A percentile compares a stretch with the other conserved stretches of the same genome.
These are phyloP conservation scores for Tipula vernalis DNA, from an alignment of 2,888 invertebrate species.

Conservation along the genomic window DNA sequence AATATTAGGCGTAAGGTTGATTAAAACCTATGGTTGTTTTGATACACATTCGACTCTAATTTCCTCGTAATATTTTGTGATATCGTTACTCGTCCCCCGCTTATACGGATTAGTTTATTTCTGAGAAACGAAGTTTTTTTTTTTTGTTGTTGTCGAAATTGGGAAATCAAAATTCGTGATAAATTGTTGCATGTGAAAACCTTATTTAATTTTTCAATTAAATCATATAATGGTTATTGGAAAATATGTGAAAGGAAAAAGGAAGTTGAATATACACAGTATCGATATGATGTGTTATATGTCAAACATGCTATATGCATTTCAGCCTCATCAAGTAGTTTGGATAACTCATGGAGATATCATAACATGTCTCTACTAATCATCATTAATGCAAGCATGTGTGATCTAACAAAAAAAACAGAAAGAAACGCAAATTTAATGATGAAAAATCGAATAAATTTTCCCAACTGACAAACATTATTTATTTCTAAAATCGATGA, in stretches of 20 bases:
- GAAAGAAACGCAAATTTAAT: not conserved
- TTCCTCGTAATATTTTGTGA: not conserved
- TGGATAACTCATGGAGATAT: not conserved
- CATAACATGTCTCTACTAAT: not conserved
- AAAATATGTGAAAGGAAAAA: not conserved
- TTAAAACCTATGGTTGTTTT: not conserved
- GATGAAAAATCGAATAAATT: not conserved
- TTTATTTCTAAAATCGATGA: not conserved
- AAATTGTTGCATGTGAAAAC: not conserved
- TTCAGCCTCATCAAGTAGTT: not conserved
- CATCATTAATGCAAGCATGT: not conserved
- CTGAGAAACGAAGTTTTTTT: not conserved
- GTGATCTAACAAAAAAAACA: not conserved
- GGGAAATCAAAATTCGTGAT: not conserved
- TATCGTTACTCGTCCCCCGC: not conserved
- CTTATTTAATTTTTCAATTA: not conserved
- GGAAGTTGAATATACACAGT: not conserved
- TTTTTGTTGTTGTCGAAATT: not conserved
- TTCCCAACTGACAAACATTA: not conserved
- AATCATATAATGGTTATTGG: not conserved
- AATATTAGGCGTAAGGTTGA: not conserved
- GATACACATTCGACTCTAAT: not conserved
- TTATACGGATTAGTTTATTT: not conserved
- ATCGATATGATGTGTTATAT: not conserved
- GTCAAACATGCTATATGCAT: not conserved